Percentiles rank a stretch among this genome's conserved stretches.
phyloP scores from a whole-genome alignment of 1,140 invertebrate species.

The Diachasmimorpha longicaudata region DNA sequence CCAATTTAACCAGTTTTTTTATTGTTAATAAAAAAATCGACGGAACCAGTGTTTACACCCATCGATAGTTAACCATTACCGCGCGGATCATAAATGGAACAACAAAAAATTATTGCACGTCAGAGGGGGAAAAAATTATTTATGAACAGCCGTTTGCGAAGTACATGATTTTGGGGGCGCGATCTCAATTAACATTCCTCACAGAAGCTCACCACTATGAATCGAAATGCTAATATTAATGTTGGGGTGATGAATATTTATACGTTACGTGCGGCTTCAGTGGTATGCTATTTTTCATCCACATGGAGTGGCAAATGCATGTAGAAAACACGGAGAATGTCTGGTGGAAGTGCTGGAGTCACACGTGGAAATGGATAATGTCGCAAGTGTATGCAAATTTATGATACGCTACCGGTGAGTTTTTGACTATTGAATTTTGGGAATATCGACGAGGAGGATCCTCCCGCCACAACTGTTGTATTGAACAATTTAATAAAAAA shows the following conservation, averaged over 20 bases:
- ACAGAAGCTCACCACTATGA: background rate
- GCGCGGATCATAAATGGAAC: background rate
- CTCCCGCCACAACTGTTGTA: too few relatives aligned
- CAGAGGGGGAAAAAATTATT: background rate
- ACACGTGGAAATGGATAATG: background rate
- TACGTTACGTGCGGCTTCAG: background rate
- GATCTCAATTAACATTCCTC: background rate
- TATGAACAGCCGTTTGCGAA: background rate
- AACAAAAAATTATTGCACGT: background rate
- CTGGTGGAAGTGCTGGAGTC: too few relatives aligned
- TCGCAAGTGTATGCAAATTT: background rate
- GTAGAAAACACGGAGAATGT: background rate
- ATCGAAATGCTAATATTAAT: background rate
- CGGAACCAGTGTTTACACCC: too few relatives aligned
- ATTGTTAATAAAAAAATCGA: too few relatives aligned
- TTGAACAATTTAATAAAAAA: too few relatives aligned
- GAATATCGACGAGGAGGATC: too few relatives aligned
- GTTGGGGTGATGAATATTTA: background rate
- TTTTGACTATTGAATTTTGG: background rate
- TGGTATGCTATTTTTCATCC: background rate
- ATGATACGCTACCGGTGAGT: background rate
- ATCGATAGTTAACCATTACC: background rate
- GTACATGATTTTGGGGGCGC: background rate
- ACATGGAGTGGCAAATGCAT: background rate
- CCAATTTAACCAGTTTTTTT: too few relatives aligned